Percentiles rank a stretch among this genome's conserved stretches.
Conservation (phyloP, 2,888 invertebrate species). For the Acronicta aceris region DNA sequence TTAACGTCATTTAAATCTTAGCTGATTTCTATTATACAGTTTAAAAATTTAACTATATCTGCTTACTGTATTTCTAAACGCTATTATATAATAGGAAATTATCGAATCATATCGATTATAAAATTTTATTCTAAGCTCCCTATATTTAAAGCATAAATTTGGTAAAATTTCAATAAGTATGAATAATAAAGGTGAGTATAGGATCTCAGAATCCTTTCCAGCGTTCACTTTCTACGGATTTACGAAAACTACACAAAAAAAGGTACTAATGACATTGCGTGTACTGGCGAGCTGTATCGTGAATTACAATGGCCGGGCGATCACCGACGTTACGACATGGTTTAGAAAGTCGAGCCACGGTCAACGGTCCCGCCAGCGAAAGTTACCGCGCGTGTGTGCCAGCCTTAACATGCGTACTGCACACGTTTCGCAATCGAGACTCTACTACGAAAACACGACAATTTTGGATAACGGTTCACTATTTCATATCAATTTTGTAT, state of each 20-base stretch:
- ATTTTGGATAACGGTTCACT: conserved; percentile 51
- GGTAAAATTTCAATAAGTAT: no score
- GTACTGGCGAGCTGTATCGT: conserved; percentile 79
- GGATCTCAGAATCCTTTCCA: conserved; percentile 8
- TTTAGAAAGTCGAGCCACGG: conserved; percentile 88
- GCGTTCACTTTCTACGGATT: conserved; percentile 80
- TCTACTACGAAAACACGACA: conserved; percentile 51
- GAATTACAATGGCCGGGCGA: conserved; percentile 85
- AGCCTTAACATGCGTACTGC: conserved; percentile 71
- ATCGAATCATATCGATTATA: no score
- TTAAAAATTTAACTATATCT: no score
- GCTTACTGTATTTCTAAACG: no score
- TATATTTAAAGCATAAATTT: no score
- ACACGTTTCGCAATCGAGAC: conserved; percentile 67
- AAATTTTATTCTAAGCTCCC: no score
- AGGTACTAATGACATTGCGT: conserved; percentile 82
- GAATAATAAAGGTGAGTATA: no score
- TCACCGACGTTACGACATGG: conserved; percentile 85
- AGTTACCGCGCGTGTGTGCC: conserved; percentile 77
- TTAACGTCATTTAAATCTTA: no score
- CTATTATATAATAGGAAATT: no score
- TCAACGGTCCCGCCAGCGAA: conserved; percentile 86
- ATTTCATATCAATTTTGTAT: conserved; percentile 43
- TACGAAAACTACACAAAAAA: conserved; percentile 78
- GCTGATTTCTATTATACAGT: no score